phyloP scores from a whole-genome alignment of 2,888 invertebrate species.

The Nowickia ferox region DNA sequence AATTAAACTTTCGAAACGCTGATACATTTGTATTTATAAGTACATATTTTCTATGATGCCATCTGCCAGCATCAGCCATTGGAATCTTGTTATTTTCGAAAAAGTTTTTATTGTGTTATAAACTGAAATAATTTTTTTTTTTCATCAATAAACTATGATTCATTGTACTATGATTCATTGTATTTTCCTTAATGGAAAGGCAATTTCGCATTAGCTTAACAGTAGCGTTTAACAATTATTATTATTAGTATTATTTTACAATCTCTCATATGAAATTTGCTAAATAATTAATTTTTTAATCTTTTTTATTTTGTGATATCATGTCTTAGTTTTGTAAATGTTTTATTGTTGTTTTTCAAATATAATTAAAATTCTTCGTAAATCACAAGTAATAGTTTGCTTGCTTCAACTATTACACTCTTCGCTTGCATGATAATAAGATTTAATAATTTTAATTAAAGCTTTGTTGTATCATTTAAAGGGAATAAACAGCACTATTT shows the following conservation, averaged over 20 bases:
- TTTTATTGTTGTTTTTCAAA: not conserved
- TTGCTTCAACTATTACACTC: not conserved
- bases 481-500: no score
- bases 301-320: slow-evolving; percentile 20
- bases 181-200: slow-evolving; percentile 26
- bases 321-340: not conserved
- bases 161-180: not conserved
- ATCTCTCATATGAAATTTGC: not conserved
- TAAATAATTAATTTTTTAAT: not conserved
- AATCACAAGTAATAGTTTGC: not conserved
- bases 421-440: not conserved
- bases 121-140: not conserved
- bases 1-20: no score
- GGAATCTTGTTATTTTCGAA: no score
- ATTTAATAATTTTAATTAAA: not conserved
- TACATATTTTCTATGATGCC: no score
- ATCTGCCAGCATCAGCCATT: no score
- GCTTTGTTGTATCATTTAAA: not conserved
- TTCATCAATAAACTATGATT: not conserved
- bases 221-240: not conserved
- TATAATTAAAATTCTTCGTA: slow-evolving; percentile 29
- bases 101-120: no score
- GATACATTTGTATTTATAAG: no score
- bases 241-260: not conserved
- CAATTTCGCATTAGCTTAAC: not conserved